Percentiles rank a stretch among this genome's conserved stretches.
phyloP scores from a whole-genome alignment of 2,113 vertebrate genomes.

The Orycteropus afer region DNA sequence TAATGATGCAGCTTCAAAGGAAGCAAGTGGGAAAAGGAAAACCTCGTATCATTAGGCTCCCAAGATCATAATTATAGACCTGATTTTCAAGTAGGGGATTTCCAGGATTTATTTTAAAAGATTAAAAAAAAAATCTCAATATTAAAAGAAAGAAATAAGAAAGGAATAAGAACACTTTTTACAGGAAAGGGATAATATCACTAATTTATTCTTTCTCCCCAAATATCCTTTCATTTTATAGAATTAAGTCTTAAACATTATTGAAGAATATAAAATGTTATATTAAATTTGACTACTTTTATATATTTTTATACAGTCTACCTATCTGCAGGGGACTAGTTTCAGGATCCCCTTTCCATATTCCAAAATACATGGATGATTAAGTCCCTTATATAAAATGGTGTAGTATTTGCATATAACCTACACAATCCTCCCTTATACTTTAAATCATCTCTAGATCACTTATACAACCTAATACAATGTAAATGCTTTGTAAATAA shows the following conservation, averaged over 20 bases:
- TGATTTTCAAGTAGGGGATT: conserved; percentile 25
- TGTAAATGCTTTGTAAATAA: too few species aligned
- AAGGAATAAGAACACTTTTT: background rate
- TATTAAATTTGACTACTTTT: conserved; percentile 49
- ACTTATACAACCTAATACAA: too few species aligned
- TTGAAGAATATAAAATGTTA: conserved; percentile 54
- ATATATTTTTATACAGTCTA: background rate
- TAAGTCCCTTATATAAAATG: too few species aligned
- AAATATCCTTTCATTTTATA: background rate
- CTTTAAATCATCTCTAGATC: too few species aligned
- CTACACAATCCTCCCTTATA: too few species aligned
- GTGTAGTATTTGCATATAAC: background rate
- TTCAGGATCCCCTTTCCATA: too few species aligned
- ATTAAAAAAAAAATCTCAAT: background rate
- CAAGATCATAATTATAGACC: conserved; percentile 34
- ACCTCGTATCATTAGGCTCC: background rate
- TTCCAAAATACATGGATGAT: too few species aligned
- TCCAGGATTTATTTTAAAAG: background rate
- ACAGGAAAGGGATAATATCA: conserved; percentile 1
- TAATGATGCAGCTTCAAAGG: conserved; percentile 46
- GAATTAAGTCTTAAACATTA: conserved; percentile 45
- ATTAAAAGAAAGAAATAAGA: background rate
- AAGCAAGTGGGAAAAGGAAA: background rate
- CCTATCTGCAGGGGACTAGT: background rate
- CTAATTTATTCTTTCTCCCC: background rate